Conservation (phyloP, 2,797 vertebrate genomes). For the Tiaroga cobitis region DNA sequence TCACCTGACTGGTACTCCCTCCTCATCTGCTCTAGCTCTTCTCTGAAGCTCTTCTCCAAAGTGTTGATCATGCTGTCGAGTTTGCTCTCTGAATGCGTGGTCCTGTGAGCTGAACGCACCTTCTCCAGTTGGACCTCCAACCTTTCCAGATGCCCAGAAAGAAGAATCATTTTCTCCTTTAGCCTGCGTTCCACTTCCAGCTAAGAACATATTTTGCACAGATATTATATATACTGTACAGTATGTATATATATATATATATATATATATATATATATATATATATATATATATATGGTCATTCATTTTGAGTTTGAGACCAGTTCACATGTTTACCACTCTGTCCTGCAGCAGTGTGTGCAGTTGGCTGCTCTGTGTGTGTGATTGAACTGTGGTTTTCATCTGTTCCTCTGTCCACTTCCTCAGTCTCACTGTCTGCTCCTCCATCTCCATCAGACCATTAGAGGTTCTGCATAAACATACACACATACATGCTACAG, state of each 20-base stretch:
- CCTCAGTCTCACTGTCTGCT: slow-evolving; percentile 71
- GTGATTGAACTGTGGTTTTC: slow-evolving; percentile 65
- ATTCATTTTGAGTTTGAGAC: background rate
- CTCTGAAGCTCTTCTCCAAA: slow-evolving; percentile 77
- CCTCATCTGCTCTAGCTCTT: slow-evolving; percentile 83
- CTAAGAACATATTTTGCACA: slow-evolving; percentile 65
- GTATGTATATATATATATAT: background rate
- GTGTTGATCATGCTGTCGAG: slow-evolving; percentile 71
- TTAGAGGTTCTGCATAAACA: slow-evolving; percentile 71
- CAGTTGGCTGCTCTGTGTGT: slow-evolving; percentile 62
- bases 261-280: background rate
- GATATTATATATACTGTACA: background rate
- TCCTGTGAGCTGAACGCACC: slow-evolving; percentile 61
- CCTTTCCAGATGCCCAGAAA: slow-evolving; percentile 73
- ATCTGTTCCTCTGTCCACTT: slow-evolving; percentile 76
- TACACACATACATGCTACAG: background rate
- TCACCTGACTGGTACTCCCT: slow-evolving; percentile 84
- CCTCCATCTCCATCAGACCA: slow-evolving; percentile 70
- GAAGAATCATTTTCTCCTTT: slow-evolving; percentile 68
- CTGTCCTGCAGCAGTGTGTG: slow-evolving; percentile 69
- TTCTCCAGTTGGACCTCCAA: slow-evolving; percentile 66
- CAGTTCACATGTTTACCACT: slow-evolving; percentile 68
- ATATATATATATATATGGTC: background rate
- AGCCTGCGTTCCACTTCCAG: slow-evolving; percentile 70
- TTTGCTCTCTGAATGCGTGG: slow-evolving; percentile 73